These are phyloP conservation scores for Oithona nana DNA, from an alignment of 2,888 invertebrate genomes.

Conservation along the genomic window DNA sequence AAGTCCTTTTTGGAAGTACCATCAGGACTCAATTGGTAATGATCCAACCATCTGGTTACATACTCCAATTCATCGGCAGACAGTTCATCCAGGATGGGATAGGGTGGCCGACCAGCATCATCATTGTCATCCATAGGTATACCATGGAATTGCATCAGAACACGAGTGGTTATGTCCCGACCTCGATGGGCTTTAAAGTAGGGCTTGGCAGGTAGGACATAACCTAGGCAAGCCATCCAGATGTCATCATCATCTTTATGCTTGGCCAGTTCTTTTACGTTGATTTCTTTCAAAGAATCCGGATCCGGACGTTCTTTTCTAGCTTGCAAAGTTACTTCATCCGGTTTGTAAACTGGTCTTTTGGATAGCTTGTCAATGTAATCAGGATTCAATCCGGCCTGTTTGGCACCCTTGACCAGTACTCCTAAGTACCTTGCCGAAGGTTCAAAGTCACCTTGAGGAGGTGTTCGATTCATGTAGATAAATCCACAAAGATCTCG, in stretches of 20 bases:
- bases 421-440: not conserved
- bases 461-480: not conserved
- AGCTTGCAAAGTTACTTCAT: not conserved
- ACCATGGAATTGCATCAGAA: not conserved
- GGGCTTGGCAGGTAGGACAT: not conserved
- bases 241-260: not conserved
- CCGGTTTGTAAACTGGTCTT: not conserved
- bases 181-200: not conserved
- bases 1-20: not conserved
- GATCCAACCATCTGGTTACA: not conserved
- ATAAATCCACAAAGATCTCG: not conserved
- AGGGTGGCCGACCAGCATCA: not conserved
- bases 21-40: not conserved
- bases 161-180: not conserved
- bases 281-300: not conserved
- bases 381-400: not conserved
- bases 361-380: not conserved
- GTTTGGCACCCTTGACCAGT: constrained; percentile 2
- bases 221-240: not conserved
- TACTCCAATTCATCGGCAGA: not conserved
- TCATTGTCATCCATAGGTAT: constrained; percentile 2
- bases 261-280: not conserved
- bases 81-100: not conserved
- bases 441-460: not conserved
- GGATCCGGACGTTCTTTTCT: not conserved